A percentile compares a stretch with the other conserved stretches of the same genome.
Evolutionary conservation across 2,113 vertebrate genomes (phyloP).

Genomic region (Phylloscopus whistleri): DNA sequence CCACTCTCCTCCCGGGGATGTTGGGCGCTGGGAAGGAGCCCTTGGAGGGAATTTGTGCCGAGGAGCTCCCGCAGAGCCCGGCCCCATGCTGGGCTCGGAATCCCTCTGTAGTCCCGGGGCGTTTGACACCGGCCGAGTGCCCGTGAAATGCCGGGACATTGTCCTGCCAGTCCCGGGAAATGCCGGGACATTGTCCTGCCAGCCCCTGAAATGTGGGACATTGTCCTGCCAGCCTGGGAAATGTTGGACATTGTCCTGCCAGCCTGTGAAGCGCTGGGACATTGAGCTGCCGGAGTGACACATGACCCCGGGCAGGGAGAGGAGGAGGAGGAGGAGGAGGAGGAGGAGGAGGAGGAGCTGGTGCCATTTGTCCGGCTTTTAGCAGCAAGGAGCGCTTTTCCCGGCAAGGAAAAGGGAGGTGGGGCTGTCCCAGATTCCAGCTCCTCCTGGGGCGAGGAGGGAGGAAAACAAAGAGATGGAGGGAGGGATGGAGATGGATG

Average conservation of each 20-base stretch:
- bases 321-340: too few relatives aligned
- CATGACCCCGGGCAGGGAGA: background rate
- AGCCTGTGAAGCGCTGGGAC: too few relatives aligned
- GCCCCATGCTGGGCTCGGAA: conserved; percentile 41
- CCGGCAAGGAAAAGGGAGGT: background rate
- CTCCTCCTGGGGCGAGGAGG: background rate
- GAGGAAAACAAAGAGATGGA: background rate
- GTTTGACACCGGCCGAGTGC: background rate
- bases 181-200: too few relatives aligned
- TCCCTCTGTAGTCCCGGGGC: background rate
- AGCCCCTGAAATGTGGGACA: too few relatives aligned
- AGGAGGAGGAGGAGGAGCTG: too few relatives aligned
- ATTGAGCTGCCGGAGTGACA: background rate
- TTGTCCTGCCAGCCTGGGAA: too few relatives aligned
- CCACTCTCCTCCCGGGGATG: background rate
- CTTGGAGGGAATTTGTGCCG: background rate
- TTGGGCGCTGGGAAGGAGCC: background rate
- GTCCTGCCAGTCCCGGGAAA: too few relatives aligned
- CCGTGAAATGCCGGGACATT: too few relatives aligned
- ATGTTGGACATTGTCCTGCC: too few relatives aligned
- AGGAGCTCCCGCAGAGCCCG: background rate
- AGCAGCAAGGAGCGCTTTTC: too few relatives aligned
- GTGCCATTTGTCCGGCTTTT: too few relatives aligned
- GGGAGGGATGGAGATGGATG: background rate
- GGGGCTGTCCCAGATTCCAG: background rate